phyloP scores from a whole-genome alignment of 2,113 vertebrate genomes.

The Strix aluco region DNA sequence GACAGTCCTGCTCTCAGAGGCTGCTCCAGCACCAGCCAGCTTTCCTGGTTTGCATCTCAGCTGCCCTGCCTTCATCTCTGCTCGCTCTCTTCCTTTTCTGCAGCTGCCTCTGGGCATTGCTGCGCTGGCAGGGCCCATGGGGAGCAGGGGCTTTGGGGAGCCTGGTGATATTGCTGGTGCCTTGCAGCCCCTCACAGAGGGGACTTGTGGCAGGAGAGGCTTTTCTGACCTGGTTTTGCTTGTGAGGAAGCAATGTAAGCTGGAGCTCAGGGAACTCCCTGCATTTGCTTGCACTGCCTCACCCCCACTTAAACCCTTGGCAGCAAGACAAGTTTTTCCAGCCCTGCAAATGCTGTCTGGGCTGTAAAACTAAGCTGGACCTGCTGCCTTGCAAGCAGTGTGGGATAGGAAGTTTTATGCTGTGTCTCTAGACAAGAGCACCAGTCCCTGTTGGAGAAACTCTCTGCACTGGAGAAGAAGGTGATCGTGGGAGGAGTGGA shows the following conservation, averaged over 20 bases:
- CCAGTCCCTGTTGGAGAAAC: slow-evolving; percentile 91
- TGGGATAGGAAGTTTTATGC: neutral
- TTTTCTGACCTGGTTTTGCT: neutral
- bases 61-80: neutral
- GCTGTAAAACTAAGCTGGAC: neutral
- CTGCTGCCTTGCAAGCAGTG: neutral
- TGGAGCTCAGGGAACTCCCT: neutral
- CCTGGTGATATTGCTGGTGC: neutral
- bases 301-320: neutral
- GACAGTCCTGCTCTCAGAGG: neutral
- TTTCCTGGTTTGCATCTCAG: neutral
- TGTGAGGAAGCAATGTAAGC: neutral
- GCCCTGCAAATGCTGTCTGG: neutral
- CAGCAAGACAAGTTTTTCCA: slow-evolving; percentile 19
- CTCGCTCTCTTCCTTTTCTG: neutral
- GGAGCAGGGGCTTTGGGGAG: neutral
- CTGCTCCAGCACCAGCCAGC: neutral
- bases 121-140: neutral
- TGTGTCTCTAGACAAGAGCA: slow-evolving; percentile 88
- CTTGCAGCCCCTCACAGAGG: neutral
- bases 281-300: neutral
- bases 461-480: slow-evolving; percentile 94
- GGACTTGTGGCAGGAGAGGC: neutral
- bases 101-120: neutral
- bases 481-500: slow-evolving; percentile 98